Percentiles rank a stretch among this genome's conserved stretches.
phyloP scores from a whole-genome alignment of 2,797 vertebrate genomes.

The Lacerta agilis region DNA sequence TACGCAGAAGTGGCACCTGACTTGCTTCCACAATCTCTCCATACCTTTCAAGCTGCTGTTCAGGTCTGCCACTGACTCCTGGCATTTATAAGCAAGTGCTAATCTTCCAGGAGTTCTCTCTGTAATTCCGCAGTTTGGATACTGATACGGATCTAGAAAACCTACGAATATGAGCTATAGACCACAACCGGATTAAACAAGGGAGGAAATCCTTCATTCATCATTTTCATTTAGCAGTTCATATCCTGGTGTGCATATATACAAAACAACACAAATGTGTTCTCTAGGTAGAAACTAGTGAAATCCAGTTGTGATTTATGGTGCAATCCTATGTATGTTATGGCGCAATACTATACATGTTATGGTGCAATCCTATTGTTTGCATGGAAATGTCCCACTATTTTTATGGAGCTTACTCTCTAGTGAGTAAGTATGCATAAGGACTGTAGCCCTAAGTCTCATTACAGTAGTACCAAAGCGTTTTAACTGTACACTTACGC shows the following conservation, averaged over 20 bases:
- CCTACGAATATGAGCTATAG: not conserved
- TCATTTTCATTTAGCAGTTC: not conserved
- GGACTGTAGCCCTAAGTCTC: not conserved
- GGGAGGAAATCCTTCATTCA: not conserved
- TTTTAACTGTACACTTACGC: not conserved
- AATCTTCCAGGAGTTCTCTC: not conserved
- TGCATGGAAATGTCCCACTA: not conserved
- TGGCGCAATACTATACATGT: not conserved
- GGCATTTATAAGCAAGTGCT: not conserved
- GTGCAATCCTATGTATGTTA: not conserved
- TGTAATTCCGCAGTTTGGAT: not conserved
- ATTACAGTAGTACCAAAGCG: not conserved
- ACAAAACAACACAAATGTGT: not conserved
- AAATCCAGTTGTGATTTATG: not conserved
- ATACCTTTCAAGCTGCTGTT: not conserved
- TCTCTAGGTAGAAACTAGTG: not conserved
- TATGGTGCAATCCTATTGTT: not conserved
- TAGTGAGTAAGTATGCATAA: not conserved
- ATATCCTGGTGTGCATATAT: not conserved
- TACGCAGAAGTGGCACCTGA: not conserved
- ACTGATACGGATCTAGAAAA: not conserved
- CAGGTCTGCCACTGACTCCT: not conserved
- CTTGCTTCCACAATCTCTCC: no score
- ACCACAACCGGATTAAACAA: not conserved
- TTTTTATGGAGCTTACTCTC: not conserved